phyloP scores from a whole-genome alignment of 2,888 invertebrate genomes.

The Leptinotarsa haldemani region DNA sequence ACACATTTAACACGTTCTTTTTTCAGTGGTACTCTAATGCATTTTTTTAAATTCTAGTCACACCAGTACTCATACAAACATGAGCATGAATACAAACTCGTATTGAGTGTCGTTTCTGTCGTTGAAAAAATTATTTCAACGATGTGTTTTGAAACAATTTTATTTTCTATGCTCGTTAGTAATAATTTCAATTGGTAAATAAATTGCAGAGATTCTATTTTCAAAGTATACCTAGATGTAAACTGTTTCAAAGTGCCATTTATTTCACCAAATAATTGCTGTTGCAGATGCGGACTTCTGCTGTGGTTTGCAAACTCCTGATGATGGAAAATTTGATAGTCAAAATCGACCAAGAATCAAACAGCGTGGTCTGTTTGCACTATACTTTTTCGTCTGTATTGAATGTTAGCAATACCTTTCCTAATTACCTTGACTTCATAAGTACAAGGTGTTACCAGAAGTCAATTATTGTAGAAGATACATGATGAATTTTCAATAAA shows the following conservation, averaged over 20 bases:
- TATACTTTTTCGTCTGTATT: conserved; percentile 27
- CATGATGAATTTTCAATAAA: neutral
- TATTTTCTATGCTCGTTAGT: too few species aligned
- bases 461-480: neutral
- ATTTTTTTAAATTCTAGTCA: too few species aligned
- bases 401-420: conserved; percentile 15
- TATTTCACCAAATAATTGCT: conserved; percentile 58
- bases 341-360: conserved; percentile 71
- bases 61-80: too few species aligned
- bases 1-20: too few species aligned
- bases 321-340: conserved; percentile 76
- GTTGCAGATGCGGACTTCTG: conserved; percentile 91
- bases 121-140: too few species aligned
- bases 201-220: too few species aligned
- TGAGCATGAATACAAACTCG: too few species aligned
- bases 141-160: too few species aligned
- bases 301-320: conserved; percentile 85
- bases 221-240: neutral
- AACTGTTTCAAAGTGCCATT: neutral
- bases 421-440: neutral
- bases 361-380: conserved; percentile 70
- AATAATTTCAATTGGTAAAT: too few species aligned
- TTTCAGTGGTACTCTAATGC: too few species aligned
- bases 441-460: neutral
- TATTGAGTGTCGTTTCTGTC: too few species aligned